Percentiles rank a stretch among this genome's conserved stretches.
These are phyloP conservation scores for Trididemnum miniatum DNA, from an alignment of 23 tunicate species.

Conservation along the genomic window DNA sequence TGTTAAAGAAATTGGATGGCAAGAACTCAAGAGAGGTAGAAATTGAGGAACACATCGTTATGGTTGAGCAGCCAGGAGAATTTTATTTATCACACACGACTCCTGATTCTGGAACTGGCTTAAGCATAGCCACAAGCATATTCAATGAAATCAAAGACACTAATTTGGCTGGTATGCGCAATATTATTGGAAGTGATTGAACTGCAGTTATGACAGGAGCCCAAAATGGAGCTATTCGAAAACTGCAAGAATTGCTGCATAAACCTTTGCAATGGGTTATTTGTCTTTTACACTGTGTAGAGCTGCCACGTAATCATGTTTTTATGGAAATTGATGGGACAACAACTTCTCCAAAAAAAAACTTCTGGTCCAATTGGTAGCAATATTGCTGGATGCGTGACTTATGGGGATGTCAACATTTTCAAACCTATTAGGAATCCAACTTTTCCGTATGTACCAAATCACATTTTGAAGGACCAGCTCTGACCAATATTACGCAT, in stretches of 20 bases:
- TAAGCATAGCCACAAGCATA: not conserved
- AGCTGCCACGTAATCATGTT: slow-evolving; percentile 26
- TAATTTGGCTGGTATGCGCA: too few relatives aligned
- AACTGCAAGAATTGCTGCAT: not conserved
- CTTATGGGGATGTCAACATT: slow-evolving; percentile 26
- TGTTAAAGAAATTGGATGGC: not conserved
- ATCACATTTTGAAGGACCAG: slow-evolving; percentile 29
- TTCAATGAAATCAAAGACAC: not conserved
- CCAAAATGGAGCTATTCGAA: not conserved
- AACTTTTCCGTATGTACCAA: slow-evolving; percentile 9
- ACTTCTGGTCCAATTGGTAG: slow-evolving; percentile 29
- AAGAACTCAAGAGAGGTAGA: too few relatives aligned
- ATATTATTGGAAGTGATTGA: not conserved
- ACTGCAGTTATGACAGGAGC: slow-evolving; percentile 10
- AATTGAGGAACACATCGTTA: too few relatives aligned
- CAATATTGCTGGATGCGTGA: slow-evolving; percentile 25
- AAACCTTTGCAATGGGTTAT: not conserved
- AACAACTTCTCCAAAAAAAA: slow-evolving; percentile 11
- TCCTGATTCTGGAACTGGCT: slow-evolving; percentile 1
- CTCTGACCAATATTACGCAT: slow-evolving; percentile 41
- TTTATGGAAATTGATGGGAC: not conserved
- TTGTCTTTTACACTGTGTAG: slow-evolving; percentile 26
- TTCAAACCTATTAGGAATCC: slow-evolving; percentile 32
- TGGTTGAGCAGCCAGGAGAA: not conserved
- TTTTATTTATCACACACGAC: slow-evolving; percentile 9